Evolutionary conservation across 2,113 vertebrate genomes (phyloP).

Genomic region (Percopsis transmontana): DNA sequence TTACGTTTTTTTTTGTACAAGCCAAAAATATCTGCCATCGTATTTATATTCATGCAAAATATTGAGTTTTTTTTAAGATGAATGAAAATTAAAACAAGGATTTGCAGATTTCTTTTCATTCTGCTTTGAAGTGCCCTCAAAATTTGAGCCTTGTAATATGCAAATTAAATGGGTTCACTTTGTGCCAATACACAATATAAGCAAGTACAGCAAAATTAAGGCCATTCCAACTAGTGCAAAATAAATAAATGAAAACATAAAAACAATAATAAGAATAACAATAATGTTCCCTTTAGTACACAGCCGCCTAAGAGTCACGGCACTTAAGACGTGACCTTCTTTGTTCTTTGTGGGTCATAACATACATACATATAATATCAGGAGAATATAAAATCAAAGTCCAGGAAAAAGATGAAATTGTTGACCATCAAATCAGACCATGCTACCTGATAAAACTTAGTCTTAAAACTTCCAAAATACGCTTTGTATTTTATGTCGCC

Average conservation of each 20-base stretch:
- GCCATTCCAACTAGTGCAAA: constrained; percentile 87
- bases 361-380: constrained; percentile 62
- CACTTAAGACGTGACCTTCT: constrained; percentile 18
- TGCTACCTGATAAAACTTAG: constrained; percentile 63
- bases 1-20: constrained; percentile 89
- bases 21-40: constrained; percentile 92
- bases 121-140: constrained; percentile 69
- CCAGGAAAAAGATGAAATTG: constrained; percentile 25
- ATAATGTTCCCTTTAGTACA: constrained; percentile 57
- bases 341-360: constrained; percentile 38
- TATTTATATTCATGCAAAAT: constrained; percentile 91
- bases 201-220: constrained; percentile 86
- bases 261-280: constrained; percentile 28
- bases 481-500: background rate
- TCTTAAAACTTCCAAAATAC: constrained; percentile 49
- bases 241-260: constrained; percentile 46
- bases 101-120: constrained; percentile 73
- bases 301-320: constrained; percentile 56
- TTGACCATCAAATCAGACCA: constrained; percentile 64
- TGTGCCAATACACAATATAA: constrained; percentile 82
- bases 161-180: constrained; percentile 79
- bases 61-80: constrained; percentile 80
- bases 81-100: constrained; percentile 83
- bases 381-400: constrained; percentile 43
- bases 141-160: constrained; percentile 69